phyloP scores from a whole-genome alignment of 2,888 invertebrate genomes.

The Lydus trimaculatus region DNA sequence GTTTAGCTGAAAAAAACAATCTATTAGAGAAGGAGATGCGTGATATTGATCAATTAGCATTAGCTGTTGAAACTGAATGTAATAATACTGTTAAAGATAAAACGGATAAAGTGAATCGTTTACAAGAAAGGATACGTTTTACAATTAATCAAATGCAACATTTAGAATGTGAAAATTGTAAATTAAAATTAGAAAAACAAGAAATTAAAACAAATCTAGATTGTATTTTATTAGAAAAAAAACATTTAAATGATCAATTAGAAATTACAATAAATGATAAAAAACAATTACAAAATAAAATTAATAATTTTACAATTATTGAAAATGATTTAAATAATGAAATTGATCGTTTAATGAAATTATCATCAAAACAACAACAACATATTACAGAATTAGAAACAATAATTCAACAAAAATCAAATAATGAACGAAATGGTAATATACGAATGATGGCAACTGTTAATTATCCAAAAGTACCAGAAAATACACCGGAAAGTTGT shows the following conservation, averaged over 20 bases:
- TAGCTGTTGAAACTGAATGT: conserved; percentile 79
- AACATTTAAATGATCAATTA: conserved; percentile 64
- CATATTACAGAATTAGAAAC: conserved; percentile 61
- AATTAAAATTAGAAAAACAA: conserved; percentile 60
- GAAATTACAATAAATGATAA: conserved; percentile 66
- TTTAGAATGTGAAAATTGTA: conserved; percentile 61
- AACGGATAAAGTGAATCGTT: conserved; percentile 61
- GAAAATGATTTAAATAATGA: conserved; percentile 64
- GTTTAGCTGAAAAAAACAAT: conserved; percentile 77
- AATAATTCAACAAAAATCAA: background rate
- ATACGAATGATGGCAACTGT: background rate
- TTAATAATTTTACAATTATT: conserved; percentile 68
- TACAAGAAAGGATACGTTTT: conserved; percentile 62
- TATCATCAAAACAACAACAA: conserved; percentile 59
- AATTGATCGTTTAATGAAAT: conserved; percentile 61
- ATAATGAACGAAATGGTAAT: background rate
- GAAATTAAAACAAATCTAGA: conserved; percentile 62
- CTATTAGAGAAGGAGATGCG: conserved; percentile 73
- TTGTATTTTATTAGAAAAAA: conserved; percentile 65
- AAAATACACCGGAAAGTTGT: conserved; percentile 11
- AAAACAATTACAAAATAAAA: conserved; percentile 63
- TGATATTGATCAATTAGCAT: conserved; percentile 76
- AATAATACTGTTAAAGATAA: conserved; percentile 72
- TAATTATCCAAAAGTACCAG: background rate
- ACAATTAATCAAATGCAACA: conserved; percentile 60